phyloP scores from a whole-genome alignment of 2,113 vertebrate genomes.

The Colossoma macropomum region DNA sequence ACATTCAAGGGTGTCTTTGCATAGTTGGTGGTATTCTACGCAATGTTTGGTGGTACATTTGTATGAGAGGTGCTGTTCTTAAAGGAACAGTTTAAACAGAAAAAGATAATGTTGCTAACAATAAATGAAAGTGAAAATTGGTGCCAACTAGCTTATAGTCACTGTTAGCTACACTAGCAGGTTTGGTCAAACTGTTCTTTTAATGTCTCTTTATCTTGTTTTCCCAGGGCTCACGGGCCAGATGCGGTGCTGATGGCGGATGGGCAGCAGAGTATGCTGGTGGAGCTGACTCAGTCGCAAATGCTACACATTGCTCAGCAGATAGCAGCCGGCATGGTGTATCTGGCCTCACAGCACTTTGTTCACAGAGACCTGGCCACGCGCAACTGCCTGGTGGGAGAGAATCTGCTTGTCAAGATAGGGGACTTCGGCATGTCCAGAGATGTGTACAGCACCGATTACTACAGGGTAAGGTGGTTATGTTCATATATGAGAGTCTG shows the following conservation, averaged over 20 bases:
- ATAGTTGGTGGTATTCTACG: not conserved
- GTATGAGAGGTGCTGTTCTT: not conserved
- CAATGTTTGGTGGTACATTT: not conserved
- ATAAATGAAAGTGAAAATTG: not conserved
- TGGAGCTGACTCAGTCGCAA: conserved; percentile 95
- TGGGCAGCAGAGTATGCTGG: conserved; percentile 83
- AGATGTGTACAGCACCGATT: conserved; percentile 99
- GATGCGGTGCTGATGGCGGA: conserved; percentile 96
- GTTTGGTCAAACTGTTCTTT: not conserved
- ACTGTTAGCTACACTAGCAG: not conserved
- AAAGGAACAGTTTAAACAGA: not conserved
- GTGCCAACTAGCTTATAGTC: not conserved
- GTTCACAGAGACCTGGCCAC: conserved; percentile 98
- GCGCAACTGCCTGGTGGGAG: conserved; percentile 96
- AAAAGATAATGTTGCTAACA: not conserved
- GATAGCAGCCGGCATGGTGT: conserved; percentile 98
- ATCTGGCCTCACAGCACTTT: conserved; percentile 97
- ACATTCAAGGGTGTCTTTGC: not conserved
- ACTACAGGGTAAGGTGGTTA: conserved; percentile 91
- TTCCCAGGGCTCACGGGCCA: conserved; percentile 90
- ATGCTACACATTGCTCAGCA: conserved; percentile 99
- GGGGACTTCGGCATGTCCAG: conserved; percentile 99
- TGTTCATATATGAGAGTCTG: conserved; percentile 20
- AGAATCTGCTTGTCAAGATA: conserved; percentile 98
- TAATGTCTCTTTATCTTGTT: not conserved